Evolutionary conservation across 2,113 vertebrate genomes (phyloP), one percentile per base, ranked within the genome.

Genomic region (Jacana jacana): DNA sequence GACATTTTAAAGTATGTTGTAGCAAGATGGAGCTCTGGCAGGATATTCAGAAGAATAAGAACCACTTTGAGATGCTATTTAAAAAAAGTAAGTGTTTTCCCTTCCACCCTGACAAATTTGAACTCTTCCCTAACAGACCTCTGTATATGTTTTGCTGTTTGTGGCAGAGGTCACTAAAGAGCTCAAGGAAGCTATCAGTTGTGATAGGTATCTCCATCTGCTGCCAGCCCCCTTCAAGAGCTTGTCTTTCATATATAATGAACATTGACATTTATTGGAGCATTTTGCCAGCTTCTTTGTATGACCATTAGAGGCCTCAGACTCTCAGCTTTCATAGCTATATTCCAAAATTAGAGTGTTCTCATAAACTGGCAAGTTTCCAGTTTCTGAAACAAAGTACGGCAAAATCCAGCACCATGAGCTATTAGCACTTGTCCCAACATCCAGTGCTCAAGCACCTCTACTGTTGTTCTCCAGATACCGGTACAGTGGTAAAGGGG

Each of bases 271-370:
- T 80, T 83, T 75, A 85, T 42, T 71, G 39, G 31, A 94, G n/a
- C 27, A 31, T 85, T 95, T 94, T 94, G 44, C 78, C 71, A 95
- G 58, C 40, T 89, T 87, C 85, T 83, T 81, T 52, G 28, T 72
- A 89, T 91, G 83, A 86, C 88, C 65, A 46, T 92, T 85, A 95
- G 78, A 95, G 93, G 81, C 58, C 89, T 95, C 81, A 81, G 65
- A 72, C 22, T 88, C 85, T 92, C 93, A 86, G 75, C 37, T 96
- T 95, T 94, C 81, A 77, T 66, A 91, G 58, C 70, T 79, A 5
- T 92, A 76, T 64, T 91, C 86, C 86, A 95, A 81, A 97, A 91
- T 78, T 78, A 89, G 82, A 82, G 9, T 86, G 64, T 78, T 93
- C 83, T 94, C 72, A 84, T 4, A 20, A 88, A 75, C 4, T 92